phyloP scores from a whole-genome alignment of 2,113 vertebrate genomes.

The Ascaphus truei region DNA sequence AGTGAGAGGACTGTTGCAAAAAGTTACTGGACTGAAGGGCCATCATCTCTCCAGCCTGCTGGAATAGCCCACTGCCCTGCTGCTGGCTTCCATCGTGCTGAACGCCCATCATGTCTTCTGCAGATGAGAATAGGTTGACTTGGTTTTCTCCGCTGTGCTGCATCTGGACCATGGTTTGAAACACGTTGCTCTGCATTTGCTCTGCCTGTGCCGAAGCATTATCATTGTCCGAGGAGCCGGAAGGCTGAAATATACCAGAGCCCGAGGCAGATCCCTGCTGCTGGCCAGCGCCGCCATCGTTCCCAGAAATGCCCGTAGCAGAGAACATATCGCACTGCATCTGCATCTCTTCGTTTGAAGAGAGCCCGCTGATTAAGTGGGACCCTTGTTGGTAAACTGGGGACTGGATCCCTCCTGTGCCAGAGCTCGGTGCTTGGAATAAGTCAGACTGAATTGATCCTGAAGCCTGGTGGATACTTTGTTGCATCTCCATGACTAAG shows the following conservation, averaged over 20 bases:
- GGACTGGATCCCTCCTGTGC: constrained; percentile 60
- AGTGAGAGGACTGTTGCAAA: constrained; percentile 83
- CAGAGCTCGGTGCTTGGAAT: constrained; percentile 70
- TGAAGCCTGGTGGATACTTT: constrained; percentile 68
- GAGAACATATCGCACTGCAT: constrained; percentile 88
- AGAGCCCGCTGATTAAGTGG: constrained; percentile 62
- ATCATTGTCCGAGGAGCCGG: constrained; percentile 59
- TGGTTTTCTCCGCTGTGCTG: constrained; percentile 68
- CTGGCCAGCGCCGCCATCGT: constrained; percentile 62
- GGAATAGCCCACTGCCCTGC: constrained; percentile 79
- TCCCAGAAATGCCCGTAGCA: constrained; percentile 63
- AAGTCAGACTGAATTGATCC: constrained; percentile 74
- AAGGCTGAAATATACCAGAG: constrained; percentile 66
- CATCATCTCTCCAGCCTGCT: constrained; percentile 82
- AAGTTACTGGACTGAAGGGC: constrained; percentile 82
- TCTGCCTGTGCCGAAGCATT: constrained; percentile 62
- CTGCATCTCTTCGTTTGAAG: constrained; percentile 71
- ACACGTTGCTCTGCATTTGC: constrained; percentile 67
- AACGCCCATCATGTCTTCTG: constrained; percentile 67
- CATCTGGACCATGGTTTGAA: constrained; percentile 77
- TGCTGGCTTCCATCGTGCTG: constrained; percentile 65
- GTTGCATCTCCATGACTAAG: constrained; percentile 75
- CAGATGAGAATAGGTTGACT: constrained; percentile 74
- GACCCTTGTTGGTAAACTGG: constrained; percentile 66
- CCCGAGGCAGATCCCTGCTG: constrained; percentile 68